Evolutionary conservation across 1,140 invertebrate species (phyloP), one percentile per base, ranked within the genome.

Genomic region (Tribolium castaneum): DNA sequence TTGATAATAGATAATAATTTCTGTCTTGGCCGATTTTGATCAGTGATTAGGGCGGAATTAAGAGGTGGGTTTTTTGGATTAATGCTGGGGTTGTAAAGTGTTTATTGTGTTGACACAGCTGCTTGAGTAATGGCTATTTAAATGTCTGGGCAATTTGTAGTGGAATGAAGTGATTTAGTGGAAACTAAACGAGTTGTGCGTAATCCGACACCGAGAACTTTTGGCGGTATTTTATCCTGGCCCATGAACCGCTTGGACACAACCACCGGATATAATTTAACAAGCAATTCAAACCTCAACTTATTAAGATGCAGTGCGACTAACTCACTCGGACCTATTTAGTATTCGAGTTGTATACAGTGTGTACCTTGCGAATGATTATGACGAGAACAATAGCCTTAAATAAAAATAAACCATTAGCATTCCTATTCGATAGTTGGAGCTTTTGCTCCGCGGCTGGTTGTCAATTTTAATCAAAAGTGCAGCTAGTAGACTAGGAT

Each of bases 351-450:
- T 52, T 12, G 66, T 70, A 77, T 71, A 22, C 22, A 52, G 62
- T 77, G 75, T 77, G 51, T 77, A 70, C 49, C 59, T 77, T 70
- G 75, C 75, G 39, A 77, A 77, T 77, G 62, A 77, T 52, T 77
- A 77, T 77, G 45, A 70, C 62, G 45, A 66, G 54, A 56, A 77
- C 75, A 77, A 71, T 75, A 54, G 72, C 50, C 72, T 39, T 39
- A 56, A 56, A 39, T 30, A 56, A 75, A 75, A 75, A 39, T 56
- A 34, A 75, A 34, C 10, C 12, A 75, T 75, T 75, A 75, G 30
- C 51, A 75, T 75, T 75, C 72, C 12, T 22, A 14, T 39, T 16
- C 6, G 34, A 39, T 75, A 22, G 3, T 52, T 75, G 25, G 3
- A 52, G 25, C 72, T 30, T 75, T 52, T 75, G 52, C 35, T 16